Conservation (phyloP, 2,797 vertebrate genomes). For the Yasuhikotakia modesta region DNA sequence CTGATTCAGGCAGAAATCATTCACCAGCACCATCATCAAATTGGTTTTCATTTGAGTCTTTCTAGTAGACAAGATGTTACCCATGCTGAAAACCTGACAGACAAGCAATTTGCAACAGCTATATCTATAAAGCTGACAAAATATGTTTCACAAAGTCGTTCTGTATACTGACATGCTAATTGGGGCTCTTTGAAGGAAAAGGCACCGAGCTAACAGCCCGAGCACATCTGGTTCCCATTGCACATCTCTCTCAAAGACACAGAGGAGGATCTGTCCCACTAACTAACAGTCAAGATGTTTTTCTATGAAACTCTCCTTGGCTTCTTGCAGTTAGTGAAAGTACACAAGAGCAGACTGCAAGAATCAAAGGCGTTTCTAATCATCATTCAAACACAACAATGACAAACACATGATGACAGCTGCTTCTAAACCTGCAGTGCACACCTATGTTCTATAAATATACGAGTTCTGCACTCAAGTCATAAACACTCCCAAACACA, state of each 20-base stretch:
- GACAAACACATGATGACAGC: background rate
- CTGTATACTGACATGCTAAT: slow-evolving; percentile 39
- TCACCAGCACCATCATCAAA: too few species aligned
- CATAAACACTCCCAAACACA: slow-evolving; percentile 2
- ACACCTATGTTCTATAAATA: slow-evolving; percentile 39
- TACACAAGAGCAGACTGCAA: background rate
- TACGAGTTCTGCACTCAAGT: slow-evolving; percentile 34
- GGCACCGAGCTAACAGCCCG: slow-evolving; percentile 36
- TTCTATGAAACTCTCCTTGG: slow-evolving; percentile 19
- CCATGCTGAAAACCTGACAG: background rate
- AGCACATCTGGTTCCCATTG: slow-evolving; percentile 62
- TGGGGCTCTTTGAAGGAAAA: slow-evolving; percentile 38
- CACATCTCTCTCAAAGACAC: slow-evolving; percentile 53
- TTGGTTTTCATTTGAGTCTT: background rate
- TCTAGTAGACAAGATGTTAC: background rate
- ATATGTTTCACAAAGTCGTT: slow-evolving; percentile 17
- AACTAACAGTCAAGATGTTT: slow-evolving; percentile 19
- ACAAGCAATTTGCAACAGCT: background rate
- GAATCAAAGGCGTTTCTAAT: slow-evolving; percentile 12
- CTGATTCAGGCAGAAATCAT: background rate
- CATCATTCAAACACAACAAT: background rate
- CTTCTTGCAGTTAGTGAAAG: slow-evolving; percentile 7
- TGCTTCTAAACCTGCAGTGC: slow-evolving; percentile 23
- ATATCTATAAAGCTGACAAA: slow-evolving; percentile 23
- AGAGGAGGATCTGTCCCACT: slow-evolving; percentile 53